Evolutionary conservation across 1,140 invertebrate species (phyloP).

Genomic region (Triops longicaudatus): DNA sequence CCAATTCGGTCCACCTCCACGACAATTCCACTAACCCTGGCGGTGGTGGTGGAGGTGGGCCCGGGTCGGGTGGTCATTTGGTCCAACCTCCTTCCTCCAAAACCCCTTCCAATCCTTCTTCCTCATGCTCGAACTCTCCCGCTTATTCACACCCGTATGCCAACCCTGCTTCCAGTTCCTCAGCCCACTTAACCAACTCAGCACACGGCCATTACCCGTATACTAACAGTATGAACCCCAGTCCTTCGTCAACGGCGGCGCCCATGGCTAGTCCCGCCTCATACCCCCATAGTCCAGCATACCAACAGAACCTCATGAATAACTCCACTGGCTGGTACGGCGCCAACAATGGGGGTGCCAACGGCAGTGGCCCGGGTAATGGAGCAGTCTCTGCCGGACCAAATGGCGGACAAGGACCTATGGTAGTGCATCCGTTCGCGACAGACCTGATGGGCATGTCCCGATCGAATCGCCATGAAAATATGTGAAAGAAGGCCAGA

Average conservation of each 20-base stretch:
- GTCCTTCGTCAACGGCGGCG: slow-evolving; percentile 24
- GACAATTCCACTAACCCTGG: slow-evolving; percentile 20
- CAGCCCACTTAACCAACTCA: slow-evolving; percentile 9
- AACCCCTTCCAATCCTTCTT: slow-evolving; percentile 27
- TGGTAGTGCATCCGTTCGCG: slow-evolving; percentile 26
- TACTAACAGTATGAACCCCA: slow-evolving; percentile 24
- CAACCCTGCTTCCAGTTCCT: slow-evolving; percentile 18
- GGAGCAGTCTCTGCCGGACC: slow-evolving; percentile 12
- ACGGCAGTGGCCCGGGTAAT: slow-evolving; percentile 15
- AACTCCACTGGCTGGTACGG: slow-evolving; percentile 21
- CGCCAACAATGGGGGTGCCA: slow-evolving; percentile 23
- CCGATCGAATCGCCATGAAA: slow-evolving; percentile 24
- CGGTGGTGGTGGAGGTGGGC: background rate
- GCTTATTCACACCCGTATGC: slow-evolving; percentile 27
- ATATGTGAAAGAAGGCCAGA: slow-evolving; percentile 23
- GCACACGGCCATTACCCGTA: slow-evolving; percentile 25
- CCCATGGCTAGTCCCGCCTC: slow-evolving; percentile 27
- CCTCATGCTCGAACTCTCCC: slow-evolving; percentile 27
- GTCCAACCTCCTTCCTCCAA: slow-evolving; percentile 23
- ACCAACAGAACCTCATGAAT: slow-evolving; percentile 25
- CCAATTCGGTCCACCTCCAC: slow-evolving; percentile 13
- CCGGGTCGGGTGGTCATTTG: background rate
- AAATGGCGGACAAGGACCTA: slow-evolving; percentile 13
- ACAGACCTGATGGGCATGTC: slow-evolving; percentile 26
- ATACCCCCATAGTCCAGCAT: slow-evolving; percentile 25